Evolutionary conservation across 2,113 vertebrate species (phyloP).

Genomic region (Thalassoma bifasciatum): DNA sequence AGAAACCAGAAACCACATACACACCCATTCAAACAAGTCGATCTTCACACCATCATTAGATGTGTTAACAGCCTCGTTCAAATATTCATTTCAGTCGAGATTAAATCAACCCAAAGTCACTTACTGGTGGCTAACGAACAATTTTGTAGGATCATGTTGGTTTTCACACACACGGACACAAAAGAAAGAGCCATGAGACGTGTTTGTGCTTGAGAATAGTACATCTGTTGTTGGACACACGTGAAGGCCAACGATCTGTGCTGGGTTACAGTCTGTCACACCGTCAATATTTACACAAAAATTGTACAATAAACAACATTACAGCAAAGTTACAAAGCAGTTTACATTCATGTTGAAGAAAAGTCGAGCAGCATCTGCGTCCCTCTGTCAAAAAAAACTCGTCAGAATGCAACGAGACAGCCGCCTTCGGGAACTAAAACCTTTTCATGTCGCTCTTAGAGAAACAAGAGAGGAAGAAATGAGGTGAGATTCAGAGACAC

Average conservation of each 20-base stretch:
- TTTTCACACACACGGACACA: neutral
- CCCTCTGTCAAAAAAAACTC: neutral
- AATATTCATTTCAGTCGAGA: no score
- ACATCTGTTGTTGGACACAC: conserved; percentile 48
- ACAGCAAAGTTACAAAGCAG: conserved; percentile 56
- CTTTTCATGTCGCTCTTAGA: no score
- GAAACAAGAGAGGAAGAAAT: no score
- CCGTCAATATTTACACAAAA: conserved; percentile 51
- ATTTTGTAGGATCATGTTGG: no score
- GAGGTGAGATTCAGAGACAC: no score
- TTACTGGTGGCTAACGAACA: no score
- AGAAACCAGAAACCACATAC: no score
- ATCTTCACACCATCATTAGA: no score
- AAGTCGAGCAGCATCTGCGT: conserved; percentile 42
- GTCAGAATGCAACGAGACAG: neutral
- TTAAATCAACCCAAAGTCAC: no score
- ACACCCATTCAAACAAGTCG: no score
- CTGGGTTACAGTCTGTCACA: conserved; percentile 62
- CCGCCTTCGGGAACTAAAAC: no score
- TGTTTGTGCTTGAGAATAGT: conserved; percentile 52
- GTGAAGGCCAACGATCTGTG: conserved; percentile 58
- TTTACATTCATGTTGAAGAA: conserved; percentile 69
- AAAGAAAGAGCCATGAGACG: conserved; percentile 32
- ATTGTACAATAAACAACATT: conserved; percentile 34
- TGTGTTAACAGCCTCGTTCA: no score